Evolutionary conservation across 2,888 invertebrate species (phyloP).

Genomic region (Conchocele bisecta): DNA sequence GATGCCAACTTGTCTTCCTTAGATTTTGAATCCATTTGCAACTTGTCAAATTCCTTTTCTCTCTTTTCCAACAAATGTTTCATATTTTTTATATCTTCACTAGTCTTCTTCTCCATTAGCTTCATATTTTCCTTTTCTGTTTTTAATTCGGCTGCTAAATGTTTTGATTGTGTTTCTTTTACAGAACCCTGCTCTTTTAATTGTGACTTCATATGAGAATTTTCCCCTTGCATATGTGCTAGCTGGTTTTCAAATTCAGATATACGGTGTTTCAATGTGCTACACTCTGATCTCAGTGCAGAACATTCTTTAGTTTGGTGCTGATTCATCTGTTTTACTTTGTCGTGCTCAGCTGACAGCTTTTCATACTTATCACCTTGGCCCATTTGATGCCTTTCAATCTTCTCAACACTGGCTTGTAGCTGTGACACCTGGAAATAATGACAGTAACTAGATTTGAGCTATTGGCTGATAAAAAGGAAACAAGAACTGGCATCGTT

Average conservation of each 20-base stretch:
- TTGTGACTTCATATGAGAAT: slow-evolving; percentile 41
- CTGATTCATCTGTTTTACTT: slow-evolving; percentile 59
- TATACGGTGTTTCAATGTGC: slow-evolving; percentile 39
- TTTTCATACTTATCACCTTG: slow-evolving; percentile 67
- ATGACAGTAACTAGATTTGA: too few relatives aligned
- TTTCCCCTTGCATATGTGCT: slow-evolving; percentile 36
- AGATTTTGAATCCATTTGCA: slow-evolving; percentile 33
- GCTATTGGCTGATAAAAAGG: too few relatives aligned
- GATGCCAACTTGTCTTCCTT: slow-evolving; percentile 46
- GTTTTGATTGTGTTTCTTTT: slow-evolving; percentile 49
- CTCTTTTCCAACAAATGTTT: slow-evolving; percentile 61
- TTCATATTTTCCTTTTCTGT: slow-evolving; percentile 54
- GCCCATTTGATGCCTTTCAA: slow-evolving; percentile 64
- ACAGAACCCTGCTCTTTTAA: slow-evolving; percentile 47
- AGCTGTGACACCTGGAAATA: slow-evolving; percentile 63
- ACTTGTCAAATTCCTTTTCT: slow-evolving; percentile 61
- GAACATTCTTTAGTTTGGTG: slow-evolving; percentile 46
- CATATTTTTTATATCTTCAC: slow-evolving; percentile 46
- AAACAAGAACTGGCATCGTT: too few relatives aligned
- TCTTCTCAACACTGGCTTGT: slow-evolving; percentile 61
- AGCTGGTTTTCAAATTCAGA: slow-evolving; percentile 47
- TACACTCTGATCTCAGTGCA: slow-evolving; percentile 49
- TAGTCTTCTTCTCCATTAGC: slow-evolving; percentile 48
- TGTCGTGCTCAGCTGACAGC: slow-evolving; percentile 60
- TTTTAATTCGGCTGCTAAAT: slow-evolving; percentile 42